Percentiles rank a stretch among this genome's conserved stretches.
These are phyloP conservation scores for Merluccius polli DNA, from an alignment of 2,797 vertebrate genomes.

Conservation along the genomic window DNA sequence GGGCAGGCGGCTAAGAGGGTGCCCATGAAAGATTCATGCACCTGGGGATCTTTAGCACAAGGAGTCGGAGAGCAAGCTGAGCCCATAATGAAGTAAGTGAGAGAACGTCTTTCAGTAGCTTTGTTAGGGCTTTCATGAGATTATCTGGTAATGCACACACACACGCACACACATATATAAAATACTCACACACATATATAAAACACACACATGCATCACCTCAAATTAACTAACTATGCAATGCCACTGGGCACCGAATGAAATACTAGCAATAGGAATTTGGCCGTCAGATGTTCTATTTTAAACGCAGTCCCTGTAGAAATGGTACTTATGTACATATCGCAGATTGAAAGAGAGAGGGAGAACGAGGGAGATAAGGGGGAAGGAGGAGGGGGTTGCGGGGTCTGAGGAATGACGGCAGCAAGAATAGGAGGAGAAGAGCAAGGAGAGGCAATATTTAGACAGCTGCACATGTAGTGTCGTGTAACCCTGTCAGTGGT, in stretches of 20 bases:
- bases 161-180: too few species aligned
- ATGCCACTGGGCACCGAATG: too few species aligned
- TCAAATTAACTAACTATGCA: too few species aligned
- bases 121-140: slow-evolving; percentile 57
- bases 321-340: too few species aligned
- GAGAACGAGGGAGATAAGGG: slow-evolving; percentile 27
- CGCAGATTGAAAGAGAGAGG: not conserved
- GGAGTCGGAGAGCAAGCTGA: slow-evolving; percentile 49
- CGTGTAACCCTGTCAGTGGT: slow-evolving; percentile 51
- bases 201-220: too few species aligned
- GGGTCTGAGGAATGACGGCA: slow-evolving; percentile 19
- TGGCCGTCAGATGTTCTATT: too few species aligned
- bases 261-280: too few species aligned
- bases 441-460: slow-evolving; percentile 71
- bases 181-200: too few species aligned
- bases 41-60: slow-evolving; percentile 66
- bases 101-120: slow-evolving; percentile 53
- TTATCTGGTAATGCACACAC: slow-evolving; percentile 25
- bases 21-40: slow-evolving; percentile 71
- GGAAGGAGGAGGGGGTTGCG: slow-evolving; percentile 20
- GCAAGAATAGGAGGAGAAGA: slow-evolving; percentile 46
- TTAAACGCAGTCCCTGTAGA: too few species aligned
- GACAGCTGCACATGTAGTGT: slow-evolving; percentile 74
- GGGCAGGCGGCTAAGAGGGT: slow-evolving; percentile 41
- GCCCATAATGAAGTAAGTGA: slow-evolving; percentile 60